A percentile compares a stretch with the other conserved stretches of the same genome.
Evolutionary conservation across 2,888 invertebrate genomes (phyloP).

Genomic region (Leptogaster cylindrica): DNA sequence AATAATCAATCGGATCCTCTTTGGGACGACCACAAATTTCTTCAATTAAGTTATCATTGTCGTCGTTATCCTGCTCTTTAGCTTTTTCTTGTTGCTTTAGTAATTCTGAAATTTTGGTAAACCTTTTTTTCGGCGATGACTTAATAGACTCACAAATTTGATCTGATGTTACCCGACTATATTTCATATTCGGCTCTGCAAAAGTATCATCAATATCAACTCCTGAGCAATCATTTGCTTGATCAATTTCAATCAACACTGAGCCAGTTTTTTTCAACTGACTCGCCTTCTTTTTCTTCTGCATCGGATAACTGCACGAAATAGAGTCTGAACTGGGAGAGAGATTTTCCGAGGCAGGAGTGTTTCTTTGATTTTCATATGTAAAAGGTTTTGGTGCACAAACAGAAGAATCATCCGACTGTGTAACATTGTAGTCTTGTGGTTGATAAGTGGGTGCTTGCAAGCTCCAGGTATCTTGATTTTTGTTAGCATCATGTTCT

Average conservation of each 20-base stretch:
- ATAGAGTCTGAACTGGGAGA: background rate
- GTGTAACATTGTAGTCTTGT: background rate
- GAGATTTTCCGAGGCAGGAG: background rate
- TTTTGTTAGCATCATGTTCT: background rate
- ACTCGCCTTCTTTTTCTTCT: background rate
- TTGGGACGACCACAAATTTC: background rate
- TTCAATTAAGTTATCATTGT: background rate
- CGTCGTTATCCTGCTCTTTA: too few species aligned
- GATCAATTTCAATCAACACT: constrained; percentile 51
- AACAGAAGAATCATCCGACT: background rate
- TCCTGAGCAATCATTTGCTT: constrained; percentile 49
- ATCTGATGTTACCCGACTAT: constrained; percentile 45
- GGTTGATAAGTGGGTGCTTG: background rate
- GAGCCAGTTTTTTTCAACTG: constrained; percentile 32
- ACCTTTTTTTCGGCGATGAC: constrained; percentile 48
- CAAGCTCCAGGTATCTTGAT: background rate
- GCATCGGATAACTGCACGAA: too few species aligned
- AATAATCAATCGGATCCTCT: background rate
- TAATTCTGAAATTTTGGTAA: constrained; percentile 56
- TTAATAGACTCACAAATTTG: too few species aligned
- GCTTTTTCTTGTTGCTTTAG: constrained; percentile 48
- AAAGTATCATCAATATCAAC: constrained; percentile 49
- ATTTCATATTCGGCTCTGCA: constrained; percentile 49
- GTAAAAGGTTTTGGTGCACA: too few species aligned
- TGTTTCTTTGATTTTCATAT: too few species aligned